Conservation (phyloP, 2,888 invertebrate genomes). For the Orthosia gracilis region DNA sequence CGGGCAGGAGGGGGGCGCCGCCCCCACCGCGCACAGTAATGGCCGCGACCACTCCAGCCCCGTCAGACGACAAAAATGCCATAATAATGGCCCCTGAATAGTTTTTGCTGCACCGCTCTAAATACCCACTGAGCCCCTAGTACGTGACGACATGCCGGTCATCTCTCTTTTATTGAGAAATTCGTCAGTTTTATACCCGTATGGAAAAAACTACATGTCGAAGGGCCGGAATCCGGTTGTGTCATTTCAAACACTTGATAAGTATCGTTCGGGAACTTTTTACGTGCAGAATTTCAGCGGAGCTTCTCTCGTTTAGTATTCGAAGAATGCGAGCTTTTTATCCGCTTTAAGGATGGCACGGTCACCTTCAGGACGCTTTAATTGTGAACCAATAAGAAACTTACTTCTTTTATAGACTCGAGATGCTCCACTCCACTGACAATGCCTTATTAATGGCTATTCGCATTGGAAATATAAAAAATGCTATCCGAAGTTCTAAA, state of each 20-base stretch:
- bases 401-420: slow-evolving; percentile 78
- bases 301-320: slow-evolving; percentile 87
- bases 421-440: slow-evolving; percentile 73
- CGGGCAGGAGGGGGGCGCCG: slow-evolving; percentile 69
- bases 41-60: slow-evolving; percentile 89
- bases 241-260: slow-evolving; percentile 92
- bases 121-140: slow-evolving; percentile 86
- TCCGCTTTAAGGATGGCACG: slow-evolving; percentile 81
- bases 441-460: slow-evolving; percentile 79
- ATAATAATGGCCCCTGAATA: slow-evolving; percentile 90
- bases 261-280: slow-evolving; percentile 88
- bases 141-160: slow-evolving; percentile 89
- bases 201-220: slow-evolving; percentile 84
- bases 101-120: slow-evolving; percentile 91
- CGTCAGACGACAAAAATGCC: slow-evolving; percentile 92
- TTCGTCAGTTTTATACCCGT: slow-evolving; percentile 90
- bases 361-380: slow-evolving; percentile 89
- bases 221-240: slow-evolving; percentile 89
- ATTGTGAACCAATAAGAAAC: slow-evolving; percentile 88
- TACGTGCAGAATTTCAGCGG: slow-evolving; percentile 86
- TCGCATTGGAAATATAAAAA: slow-evolving; percentile 73
- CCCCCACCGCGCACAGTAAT: slow-evolving; percentile 82
- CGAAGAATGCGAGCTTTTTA: slow-evolving; percentile 87
- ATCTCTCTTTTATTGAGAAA: slow-evolving; percentile 91
- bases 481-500: slow-evolving; percentile 47